Base-by-base conservation (phyloP, 2,888 invertebrate genomes). In the Trachelus stipa region DNA sequence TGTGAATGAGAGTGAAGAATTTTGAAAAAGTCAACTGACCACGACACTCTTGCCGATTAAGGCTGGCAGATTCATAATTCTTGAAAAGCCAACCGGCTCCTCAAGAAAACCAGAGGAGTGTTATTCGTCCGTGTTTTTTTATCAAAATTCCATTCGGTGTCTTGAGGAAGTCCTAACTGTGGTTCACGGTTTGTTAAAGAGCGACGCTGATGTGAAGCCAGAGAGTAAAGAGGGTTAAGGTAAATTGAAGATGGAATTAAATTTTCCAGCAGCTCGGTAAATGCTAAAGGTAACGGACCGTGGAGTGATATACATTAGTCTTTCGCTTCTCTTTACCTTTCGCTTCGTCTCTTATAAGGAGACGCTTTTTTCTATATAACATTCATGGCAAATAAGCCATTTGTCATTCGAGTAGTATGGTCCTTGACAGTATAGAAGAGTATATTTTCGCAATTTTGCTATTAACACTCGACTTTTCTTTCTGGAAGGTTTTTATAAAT, bases 171-270 rank as follows among this genome's bases (percentile, higher is more conserved):
- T 56, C 56, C 56, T 56, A 23, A 56, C 56, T 56, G 56, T 56
- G 23, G 9, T 56, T 56, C 56, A 56, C 56, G 56, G 56, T 56
- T 56, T 56, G 56, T 9, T 56, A 23, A 56, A 56, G 56, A 23
- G 23, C 23, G 56, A 56, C 23, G 56, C 9, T 56, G 56, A 56
- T 9, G 56, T 0, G 56, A 6, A 56, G 56, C 4, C 23, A 23
- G 56, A 56, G 23, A 56, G 81, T 87, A 84, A 87, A 84, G 85
- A 83, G 86, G 86, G 87, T 87, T 85, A 87, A 87, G 83, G 85
- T 86, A 88, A 88, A 88, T 88, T 88, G 87, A 88, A 88, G 87
- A 87, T 88, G 86, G 88, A 87, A 88, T 88, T 88, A 86, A 88
- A 88, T 88, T 35, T 35, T 34, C 74, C 74, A 34, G 34, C 11